Evolutionary conservation across 2,888 invertebrate species (phyloP).

Genomic region (Sthenelais limicola): DNA sequence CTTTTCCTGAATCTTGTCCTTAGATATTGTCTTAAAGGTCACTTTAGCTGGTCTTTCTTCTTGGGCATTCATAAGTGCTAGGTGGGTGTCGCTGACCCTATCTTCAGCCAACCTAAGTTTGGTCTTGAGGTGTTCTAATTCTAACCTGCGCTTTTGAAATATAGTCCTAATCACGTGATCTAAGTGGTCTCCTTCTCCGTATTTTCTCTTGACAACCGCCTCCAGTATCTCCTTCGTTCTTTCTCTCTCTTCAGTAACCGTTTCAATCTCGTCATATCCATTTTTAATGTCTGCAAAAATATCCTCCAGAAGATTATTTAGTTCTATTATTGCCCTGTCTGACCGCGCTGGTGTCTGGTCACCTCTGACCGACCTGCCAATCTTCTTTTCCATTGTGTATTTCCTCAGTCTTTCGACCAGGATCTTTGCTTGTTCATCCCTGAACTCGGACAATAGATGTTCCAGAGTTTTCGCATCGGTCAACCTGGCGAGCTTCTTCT

Average conservation of each 20-base stretch:
- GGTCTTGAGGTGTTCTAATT: background rate
- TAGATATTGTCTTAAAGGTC: background rate
- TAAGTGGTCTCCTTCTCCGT: background rate
- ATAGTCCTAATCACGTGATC: background rate
- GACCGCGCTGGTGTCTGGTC: background rate
- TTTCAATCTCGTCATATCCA: background rate
- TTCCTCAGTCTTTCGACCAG: background rate
- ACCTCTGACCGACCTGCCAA: background rate
- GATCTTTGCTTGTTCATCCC: background rate
- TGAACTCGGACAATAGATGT: background rate
- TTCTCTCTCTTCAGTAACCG: slow-evolving; percentile 5
- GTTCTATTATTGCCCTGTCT: background rate
- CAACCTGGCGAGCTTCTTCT: background rate
- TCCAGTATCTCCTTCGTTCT: background rate
- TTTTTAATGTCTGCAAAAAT: background rate
- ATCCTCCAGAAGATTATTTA: background rate
- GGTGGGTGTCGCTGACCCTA: background rate
- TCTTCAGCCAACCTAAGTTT: background rate
- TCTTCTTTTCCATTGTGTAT: background rate
- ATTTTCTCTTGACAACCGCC: background rate
- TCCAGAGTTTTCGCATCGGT: background rate
- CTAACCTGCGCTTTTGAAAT: background rate
- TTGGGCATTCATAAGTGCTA: background rate
- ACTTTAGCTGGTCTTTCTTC: slow-evolving; percentile 9
- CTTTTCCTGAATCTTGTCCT: background rate